These are phyloP conservation scores for Odontocerum albicorne DNA, from an alignment of 2,888 invertebrate genomes.

Conservation along the genomic window DNA sequence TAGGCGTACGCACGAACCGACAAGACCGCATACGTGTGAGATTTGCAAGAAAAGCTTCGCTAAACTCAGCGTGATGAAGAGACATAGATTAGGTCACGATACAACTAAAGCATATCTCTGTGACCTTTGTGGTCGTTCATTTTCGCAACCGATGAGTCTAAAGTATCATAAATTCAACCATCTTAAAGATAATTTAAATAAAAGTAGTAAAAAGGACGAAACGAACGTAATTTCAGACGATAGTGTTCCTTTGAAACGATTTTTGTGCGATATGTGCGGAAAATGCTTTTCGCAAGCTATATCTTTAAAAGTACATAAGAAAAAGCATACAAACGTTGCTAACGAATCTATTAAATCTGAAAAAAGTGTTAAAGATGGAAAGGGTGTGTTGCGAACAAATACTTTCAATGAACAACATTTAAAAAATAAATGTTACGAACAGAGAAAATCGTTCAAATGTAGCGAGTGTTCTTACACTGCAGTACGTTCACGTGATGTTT, in stretches of 20 bases:
- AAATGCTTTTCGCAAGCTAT: conserved; percentile 1
- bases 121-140: conserved; percentile 1
- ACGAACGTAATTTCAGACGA: too few species aligned
- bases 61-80: background rate
- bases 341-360: background rate
- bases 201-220: background rate
- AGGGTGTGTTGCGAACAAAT: too few species aligned
- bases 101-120: background rate
- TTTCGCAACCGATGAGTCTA: background rate
- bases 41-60: conserved; percentile 1
- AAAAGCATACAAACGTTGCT: background rate
- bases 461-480: conserved; percentile 4
- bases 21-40: background rate
- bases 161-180: conserved; percentile 2
- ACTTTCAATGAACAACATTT: too few species aligned
- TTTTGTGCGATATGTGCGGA: conserved; percentile 1
- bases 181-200: background rate
- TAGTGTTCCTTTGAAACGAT: background rate
- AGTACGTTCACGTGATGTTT: background rate
- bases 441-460: conserved; percentile 1
- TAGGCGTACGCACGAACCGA: too few species aligned
- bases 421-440: too few species aligned
- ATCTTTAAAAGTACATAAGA: conserved; percentile 1
- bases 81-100: background rate
- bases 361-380: background rate